A percentile compares a stretch with the other conserved stretches of the same genome.
These are phyloP conservation scores for Aricia agestis DNA, from an alignment of 1,140 invertebrate species.

Conservation along the genomic window DNA sequence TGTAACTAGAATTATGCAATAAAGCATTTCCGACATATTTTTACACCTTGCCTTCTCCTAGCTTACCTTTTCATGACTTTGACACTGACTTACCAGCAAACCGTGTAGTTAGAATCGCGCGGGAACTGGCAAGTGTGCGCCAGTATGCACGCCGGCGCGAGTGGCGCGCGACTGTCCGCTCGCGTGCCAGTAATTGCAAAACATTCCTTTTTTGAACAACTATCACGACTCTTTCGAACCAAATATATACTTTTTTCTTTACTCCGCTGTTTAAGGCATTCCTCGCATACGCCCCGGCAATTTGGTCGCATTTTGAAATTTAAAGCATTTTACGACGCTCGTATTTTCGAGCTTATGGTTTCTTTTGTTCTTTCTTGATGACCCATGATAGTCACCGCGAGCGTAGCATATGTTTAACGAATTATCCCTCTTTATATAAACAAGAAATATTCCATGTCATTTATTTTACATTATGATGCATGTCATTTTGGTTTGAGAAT, in stretches of 20 bases:
- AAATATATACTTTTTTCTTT: constrained; percentile 51
- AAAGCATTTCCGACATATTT: neutral
- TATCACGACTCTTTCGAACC: constrained; percentile 74
- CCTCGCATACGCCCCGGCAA: constrained; percentile 60
- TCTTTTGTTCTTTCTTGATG: constrained; percentile 40
- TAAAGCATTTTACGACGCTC: constrained; percentile 42
- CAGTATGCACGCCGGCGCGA: constrained; percentile 42
- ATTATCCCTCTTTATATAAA: neutral
- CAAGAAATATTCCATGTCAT: neutral
- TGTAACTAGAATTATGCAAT: neutral
- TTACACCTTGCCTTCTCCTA: neutral
- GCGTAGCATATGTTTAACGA: constrained; percentile 10
- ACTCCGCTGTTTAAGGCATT: constrained; percentile 50
- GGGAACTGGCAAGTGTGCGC: neutral
- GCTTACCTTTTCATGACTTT: no score
- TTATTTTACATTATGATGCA: neutral
- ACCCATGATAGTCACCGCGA: constrained; percentile 31
- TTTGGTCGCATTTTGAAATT: constrained; percentile 62
- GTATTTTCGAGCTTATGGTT: constrained; percentile 25
- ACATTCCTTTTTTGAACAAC: constrained; percentile 72
- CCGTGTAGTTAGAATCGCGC: neutral
- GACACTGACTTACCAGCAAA: no score
- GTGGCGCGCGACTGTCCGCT: constrained; percentile 66
- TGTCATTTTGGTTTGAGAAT: neutral
- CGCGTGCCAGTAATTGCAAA: constrained; percentile 72